Percentiles rank a stretch among this genome's conserved stretches.
phyloP scores from a whole-genome alignment of 2,888 invertebrate genomes.

The Pristionchus entomophagus region DNA sequence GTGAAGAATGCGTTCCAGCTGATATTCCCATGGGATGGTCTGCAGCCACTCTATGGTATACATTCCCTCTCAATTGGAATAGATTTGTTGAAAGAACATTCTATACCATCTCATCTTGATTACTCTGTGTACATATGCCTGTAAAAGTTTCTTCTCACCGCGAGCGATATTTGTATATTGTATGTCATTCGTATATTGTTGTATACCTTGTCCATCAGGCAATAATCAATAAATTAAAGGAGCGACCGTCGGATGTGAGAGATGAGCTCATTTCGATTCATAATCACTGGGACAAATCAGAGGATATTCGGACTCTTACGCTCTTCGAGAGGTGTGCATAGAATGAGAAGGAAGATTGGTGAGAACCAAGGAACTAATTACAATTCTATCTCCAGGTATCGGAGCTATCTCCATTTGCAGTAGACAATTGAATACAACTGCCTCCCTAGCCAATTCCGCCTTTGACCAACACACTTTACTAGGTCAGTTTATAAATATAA shows the following conservation, averaged over 20 bases:
- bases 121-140: neutral
- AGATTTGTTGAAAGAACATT: conserved; percentile 11
- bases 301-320: neutral
- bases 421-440: neutral
- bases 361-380: neutral
- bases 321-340: neutral
- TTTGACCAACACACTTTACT: neutral
- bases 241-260: neutral
- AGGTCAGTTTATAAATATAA: neutral
- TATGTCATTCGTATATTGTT: too few relatives aligned
- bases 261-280: conserved; percentile 1
- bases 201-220: neutral
- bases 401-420: neutral
- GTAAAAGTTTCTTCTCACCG: neutral
- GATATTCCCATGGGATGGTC: conserved; percentile 13
- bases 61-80: conserved; percentile 3
- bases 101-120: neutral
- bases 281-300: neutral
- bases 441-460: neutral
- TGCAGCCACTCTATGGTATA: neutral
- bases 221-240: conserved; percentile 14
- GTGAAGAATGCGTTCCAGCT: neutral
- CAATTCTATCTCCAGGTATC: neutral
- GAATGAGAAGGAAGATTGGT: neutral
- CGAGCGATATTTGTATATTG: neutral